A percentile compares a stretch with the other conserved stretches of the same genome.
Conservation (phyloP, 2,888 invertebrate genomes). For the Chrysolina oricalcia region DNA sequence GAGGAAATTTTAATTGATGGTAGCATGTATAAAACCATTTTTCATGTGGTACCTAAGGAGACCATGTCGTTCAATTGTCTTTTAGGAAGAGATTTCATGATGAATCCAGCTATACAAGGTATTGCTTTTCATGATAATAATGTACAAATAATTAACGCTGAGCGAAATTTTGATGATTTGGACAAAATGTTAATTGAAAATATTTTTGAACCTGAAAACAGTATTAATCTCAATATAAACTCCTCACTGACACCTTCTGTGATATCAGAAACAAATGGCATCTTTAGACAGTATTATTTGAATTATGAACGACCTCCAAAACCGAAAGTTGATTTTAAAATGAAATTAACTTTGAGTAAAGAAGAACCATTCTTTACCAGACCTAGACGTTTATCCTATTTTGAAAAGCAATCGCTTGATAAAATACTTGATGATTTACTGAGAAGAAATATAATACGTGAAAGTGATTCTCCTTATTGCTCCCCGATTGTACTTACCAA, state of each 20-base stretch:
- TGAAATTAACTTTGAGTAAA: conserved; percentile 46
- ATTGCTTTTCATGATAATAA: conserved; percentile 4
- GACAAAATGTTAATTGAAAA: neutral
- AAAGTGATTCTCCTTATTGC: conserved; percentile 59
- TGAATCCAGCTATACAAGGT: conserved; percentile 1
- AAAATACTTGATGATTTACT: conserved; percentile 49
- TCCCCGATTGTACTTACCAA: conserved; percentile 55
- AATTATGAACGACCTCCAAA: conserved; percentile 28
- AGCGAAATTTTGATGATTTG: neutral
- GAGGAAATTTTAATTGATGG: too few relatives aligned
- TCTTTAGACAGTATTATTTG: conserved; percentile 25
- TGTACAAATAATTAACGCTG: neutral
- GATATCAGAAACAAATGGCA: conserved; percentile 29
- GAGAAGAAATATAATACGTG: conserved; percentile 46
- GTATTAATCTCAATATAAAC: conserved; percentile 19
- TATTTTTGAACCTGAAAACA: neutral
- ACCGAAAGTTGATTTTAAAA: conserved; percentile 51
- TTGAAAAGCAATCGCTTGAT: conserved; percentile 48
- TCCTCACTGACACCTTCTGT: conserved; percentile 7
- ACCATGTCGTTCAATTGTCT: conserved; percentile 26
- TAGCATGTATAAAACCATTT: neutral
- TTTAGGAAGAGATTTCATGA: conserved; percentile 29
- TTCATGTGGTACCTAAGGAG: conserved; percentile 17
- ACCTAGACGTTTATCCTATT: conserved; percentile 49
- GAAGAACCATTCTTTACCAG: conserved; percentile 44